A percentile compares a stretch with the other conserved stretches of the same genome.
phyloP scores from a whole-genome alignment of 2,113 vertebrate genomes.

The Poeciliopsis prolifica region DNA sequence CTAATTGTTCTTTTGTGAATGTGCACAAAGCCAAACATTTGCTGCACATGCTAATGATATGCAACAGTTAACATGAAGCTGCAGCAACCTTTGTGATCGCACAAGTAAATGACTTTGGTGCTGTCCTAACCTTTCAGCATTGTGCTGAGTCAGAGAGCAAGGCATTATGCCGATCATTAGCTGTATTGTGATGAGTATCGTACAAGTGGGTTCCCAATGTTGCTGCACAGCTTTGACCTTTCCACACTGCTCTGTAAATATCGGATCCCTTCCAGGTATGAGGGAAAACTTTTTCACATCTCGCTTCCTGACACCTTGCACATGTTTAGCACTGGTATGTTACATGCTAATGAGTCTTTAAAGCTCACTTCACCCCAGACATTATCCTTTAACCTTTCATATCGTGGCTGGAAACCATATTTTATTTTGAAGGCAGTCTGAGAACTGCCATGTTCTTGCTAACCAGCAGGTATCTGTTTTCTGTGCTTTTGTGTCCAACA shows the following conservation, averaged over 20 bases:
- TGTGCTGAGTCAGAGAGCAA: slow-evolving; percentile 29
- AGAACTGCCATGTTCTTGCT: not conserved
- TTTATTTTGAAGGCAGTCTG: not conserved
- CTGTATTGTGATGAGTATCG: slow-evolving; percentile 45
- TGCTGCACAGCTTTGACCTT: slow-evolving; percentile 67
- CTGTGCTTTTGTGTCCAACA: no score
- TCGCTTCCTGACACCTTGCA: slow-evolving; percentile 1
- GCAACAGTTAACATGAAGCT: slow-evolving; percentile 41
- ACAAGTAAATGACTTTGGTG: slow-evolving; percentile 52
- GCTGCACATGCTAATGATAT: slow-evolving; percentile 47
- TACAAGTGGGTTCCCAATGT: slow-evolving; percentile 23
- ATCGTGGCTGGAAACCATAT: not conserved
- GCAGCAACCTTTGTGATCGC: slow-evolving; percentile 59
- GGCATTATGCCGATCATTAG: slow-evolving; percentile 52
- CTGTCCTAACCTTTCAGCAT: slow-evolving; percentile 65
- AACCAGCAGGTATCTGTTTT: not conserved
- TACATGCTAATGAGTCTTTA: not conserved
- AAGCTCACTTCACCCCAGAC: not conserved
- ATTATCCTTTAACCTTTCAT: not conserved
- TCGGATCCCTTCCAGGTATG: slow-evolving; percentile 63
- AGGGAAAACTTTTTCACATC: not conserved
- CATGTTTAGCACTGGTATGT: slow-evolving; percentile 2
- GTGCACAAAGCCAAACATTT: slow-evolving; percentile 45
- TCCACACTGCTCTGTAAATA: slow-evolving; percentile 63
- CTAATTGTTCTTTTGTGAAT: slow-evolving; percentile 73